Base-by-base conservation (phyloP, 2,888 invertebrate genomes). In the Hybos culiciformis region DNA sequence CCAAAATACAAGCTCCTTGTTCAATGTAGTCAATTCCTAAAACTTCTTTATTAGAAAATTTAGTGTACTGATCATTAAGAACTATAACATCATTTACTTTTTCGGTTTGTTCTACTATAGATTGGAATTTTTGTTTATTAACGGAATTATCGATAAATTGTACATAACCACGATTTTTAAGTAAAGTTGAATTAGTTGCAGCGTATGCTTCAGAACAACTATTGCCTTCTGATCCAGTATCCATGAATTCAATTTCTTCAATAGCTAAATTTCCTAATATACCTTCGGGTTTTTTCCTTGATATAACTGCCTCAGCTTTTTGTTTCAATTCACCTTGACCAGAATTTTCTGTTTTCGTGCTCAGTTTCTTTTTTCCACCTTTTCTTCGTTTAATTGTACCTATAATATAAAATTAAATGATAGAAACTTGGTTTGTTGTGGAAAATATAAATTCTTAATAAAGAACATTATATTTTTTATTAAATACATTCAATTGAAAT, bases 221-320 rank as follows among this genome's bases (percentile, higher is more conserved):
- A n/a, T n/a, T n/a, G n/a, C 82, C 83, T 56, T 83, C 84, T 0
- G 82, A 85, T 1, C 85, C 86, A 0, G 85, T 85, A 57, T 90
- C 90, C 71, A 84, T 87, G 57, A 82, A 90, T 57, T 86, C 86
- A 50, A 88, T 81, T 56, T 83, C 80, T 51, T 85, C 85, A 37
- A 79, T 69, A 40, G 83, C 80, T 46, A 75, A 58, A 45, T 63
- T 57, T 46, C 60, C 61, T 6, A 66, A 49, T 34, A 66, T 68
- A 20, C 68, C 66, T n/a, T n/a, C n/a, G n/a, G n/a, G n/a, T n/a
- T n/a, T n/a, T n/a, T n/a, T n/a, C n/a, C n/a, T 59, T 19, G 54
- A 54, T 17, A 54, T 53, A 6, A 56, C 56, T 31, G 58, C 26
- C 23, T 57, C 56, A 12, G 54, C 49, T 18, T 57, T 46, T 2